These are phyloP conservation scores for Tetramorium simillimum DNA, from an alignment of 1,140 invertebrate species.

Conservation along the genomic window DNA sequence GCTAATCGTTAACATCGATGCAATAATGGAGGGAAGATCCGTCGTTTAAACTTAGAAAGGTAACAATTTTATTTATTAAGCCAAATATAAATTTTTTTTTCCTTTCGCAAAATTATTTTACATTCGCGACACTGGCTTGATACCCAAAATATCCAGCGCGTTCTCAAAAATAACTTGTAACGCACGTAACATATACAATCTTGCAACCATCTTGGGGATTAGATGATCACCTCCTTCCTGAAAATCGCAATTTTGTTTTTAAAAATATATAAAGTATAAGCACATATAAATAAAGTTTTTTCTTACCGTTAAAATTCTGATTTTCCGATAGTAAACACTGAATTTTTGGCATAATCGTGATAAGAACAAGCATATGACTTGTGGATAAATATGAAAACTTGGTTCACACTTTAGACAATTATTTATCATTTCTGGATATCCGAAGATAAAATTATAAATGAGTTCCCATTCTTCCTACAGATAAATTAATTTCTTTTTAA, in stretches of 20 bases:
- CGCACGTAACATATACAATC: conserved; percentile 88
- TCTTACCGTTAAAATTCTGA: conserved; percentile 88
- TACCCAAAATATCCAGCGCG: conserved; percentile 87
- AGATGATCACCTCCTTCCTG: conserved; percentile 88
- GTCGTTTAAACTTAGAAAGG: not conserved
- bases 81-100: not conserved
- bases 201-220: conserved; percentile 87
- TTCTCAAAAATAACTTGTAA: conserved; percentile 88
- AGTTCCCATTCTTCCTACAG: conserved; percentile 91
- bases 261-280: conserved; percentile 14
- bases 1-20: not conserved
- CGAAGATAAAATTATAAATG: conserved; percentile 88
- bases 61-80: conserved; percentile 1
- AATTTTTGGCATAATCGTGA: conserved; percentile 87
- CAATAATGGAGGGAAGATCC: not conserved
- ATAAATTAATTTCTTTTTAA: conserved; percentile 28
- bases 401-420: conserved; percentile 84
- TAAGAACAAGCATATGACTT: conserved; percentile 88
- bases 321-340: conserved; percentile 90
- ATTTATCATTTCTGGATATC: conserved; percentile 87
- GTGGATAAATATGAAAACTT: conserved; percentile 85
- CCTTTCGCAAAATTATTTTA: conserved; percentile 76
- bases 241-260: conserved; percentile 33
- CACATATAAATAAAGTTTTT: not conserved
- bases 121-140: conserved; percentile 89